phyloP scores from a whole-genome alignment of 2,113 vertebrate genomes.

The Clarias batrachus region DNA sequence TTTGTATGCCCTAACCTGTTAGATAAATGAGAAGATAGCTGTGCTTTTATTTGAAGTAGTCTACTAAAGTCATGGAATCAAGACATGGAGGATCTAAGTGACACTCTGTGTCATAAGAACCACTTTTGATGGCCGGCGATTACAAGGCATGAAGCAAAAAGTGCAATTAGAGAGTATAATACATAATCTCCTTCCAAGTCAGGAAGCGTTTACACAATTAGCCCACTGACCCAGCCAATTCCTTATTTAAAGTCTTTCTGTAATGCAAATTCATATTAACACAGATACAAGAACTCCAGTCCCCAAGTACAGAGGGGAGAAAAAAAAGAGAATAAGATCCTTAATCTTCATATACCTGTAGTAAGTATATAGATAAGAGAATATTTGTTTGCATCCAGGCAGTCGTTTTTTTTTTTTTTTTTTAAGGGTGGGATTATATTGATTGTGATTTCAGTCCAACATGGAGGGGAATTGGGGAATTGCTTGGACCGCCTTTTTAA shows the following conservation, averaged over 20 bases:
- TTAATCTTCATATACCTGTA: slow-evolving; percentile 11
- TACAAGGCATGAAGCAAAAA: slow-evolving; percentile 17
- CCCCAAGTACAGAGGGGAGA: neutral
- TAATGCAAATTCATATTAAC: slow-evolving; percentile 23
- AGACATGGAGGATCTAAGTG: neutral
- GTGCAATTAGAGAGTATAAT: slow-evolving; percentile 36
- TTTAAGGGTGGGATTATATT: neutral
- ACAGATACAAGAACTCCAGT: neutral
- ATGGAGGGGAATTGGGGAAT: neutral
- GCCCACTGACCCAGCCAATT: slow-evolving; percentile 34
- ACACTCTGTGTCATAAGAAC: slow-evolving; percentile 3
- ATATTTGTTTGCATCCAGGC: neutral
- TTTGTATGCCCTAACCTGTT: neutral
- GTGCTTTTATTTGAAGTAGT: neutral
- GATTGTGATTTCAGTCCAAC: neutral
- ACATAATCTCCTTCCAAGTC: slow-evolving; percentile 31
- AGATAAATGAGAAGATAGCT: neutral
- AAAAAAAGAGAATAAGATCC: neutral
- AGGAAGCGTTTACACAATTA: slow-evolving; percentile 24
- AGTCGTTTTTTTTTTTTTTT: neutral
- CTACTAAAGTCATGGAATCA: neutral
- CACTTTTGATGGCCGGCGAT: slow-evolving; percentile 25
- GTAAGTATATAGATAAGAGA: neutral
- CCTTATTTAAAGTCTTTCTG: slow-evolving; percentile 11
- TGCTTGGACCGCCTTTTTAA: neutral